Conservation (phyloP, 2,888 invertebrate genomes). For the Psylliodes chrysocephalus region DNA sequence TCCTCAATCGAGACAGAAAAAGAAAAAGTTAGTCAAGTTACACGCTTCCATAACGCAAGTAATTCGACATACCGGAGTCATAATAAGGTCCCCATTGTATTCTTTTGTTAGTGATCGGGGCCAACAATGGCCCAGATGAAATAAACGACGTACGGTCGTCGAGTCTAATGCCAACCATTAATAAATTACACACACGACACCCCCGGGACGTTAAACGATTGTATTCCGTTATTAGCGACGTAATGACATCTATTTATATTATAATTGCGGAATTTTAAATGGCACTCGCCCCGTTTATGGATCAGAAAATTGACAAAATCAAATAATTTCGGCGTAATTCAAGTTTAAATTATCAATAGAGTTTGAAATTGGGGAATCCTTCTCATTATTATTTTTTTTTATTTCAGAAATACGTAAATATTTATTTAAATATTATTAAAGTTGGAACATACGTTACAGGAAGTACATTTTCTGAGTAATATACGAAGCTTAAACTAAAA, state of each 20-base stretch:
- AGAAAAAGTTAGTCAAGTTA: constrained; percentile 30
- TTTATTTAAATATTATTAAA: no score
- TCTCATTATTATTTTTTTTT: no score
- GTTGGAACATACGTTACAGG: no score
- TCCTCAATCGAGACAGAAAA: constrained; percentile 45
- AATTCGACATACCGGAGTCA: constrained; percentile 52
- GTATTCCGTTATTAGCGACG: constrained; percentile 64
- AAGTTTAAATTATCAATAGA: not conserved
- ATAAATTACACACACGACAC: constrained; percentile 65
- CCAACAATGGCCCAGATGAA: constrained; percentile 53
- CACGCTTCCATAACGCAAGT: constrained; percentile 37
- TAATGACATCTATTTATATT: constrained; percentile 66
- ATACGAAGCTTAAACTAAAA: no score
- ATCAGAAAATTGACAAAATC: constrained; percentile 56
- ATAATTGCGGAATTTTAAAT: constrained; percentile 65
- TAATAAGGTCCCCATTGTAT: constrained; percentile 55
- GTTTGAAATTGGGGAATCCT: no score
- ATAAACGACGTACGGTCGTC: constrained; percentile 58
- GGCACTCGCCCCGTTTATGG: constrained; percentile 59
- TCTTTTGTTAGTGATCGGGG: constrained; percentile 55
- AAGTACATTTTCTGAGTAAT: no score
- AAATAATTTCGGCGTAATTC: not conserved
- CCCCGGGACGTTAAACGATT: constrained; percentile 64
- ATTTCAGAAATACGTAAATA: no score
- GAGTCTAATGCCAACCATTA: constrained; percentile 63